Evolutionary conservation across 2,888 invertebrate species (phyloP), one percentile per base, ranked within the genome.

Genomic region (Panzeria rudis): DNA sequence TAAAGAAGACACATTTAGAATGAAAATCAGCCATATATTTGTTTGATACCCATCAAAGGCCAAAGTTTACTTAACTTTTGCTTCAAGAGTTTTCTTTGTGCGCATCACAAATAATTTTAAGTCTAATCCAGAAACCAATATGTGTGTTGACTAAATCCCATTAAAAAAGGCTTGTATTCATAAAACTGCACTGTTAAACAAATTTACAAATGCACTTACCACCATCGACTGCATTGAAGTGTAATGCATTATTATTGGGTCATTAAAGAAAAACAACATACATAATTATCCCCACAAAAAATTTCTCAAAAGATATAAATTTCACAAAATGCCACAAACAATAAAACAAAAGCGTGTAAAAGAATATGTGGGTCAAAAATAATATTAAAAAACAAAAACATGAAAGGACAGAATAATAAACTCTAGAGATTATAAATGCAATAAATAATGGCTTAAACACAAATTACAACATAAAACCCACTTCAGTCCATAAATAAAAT

Each of bases 381-480:
- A 56, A 47, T 56, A 79, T 47, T 20, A 13, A 44, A 69, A 47
- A 69, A 54, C 3, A 56, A 17, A 3, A n/a, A 11, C 7, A 38
- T 56, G 29, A 62, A 54, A 44, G 6, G 25, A 41, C 68, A 50
- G 23, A n/a, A 75, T 61, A 75, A 68, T 69, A 52, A 75, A 76
- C 59, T 76, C 23, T 23, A 61, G 52, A 80, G 66, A 84, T 73
- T 77, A 73, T 29, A 77, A 81, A 81, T 84, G 76, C 56, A 84
- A 77, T 81, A 77, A 81, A 77, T 77, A 84, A 81, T 77, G 72
- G 56, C 80, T 84, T 80, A 56, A 81, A 72, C 32, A 77, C n/a
- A 81, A 77, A 81, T 68, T 71, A 66, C 71, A 77, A 25, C 3
- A 38, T 64, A 35, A 69, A 54, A 78, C 50, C 71, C 71, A 59